These are phyloP conservation scores for Nyctibius grandis DNA, from an alignment of 2,797 vertebrate genomes.

Conservation along the genomic window DNA sequence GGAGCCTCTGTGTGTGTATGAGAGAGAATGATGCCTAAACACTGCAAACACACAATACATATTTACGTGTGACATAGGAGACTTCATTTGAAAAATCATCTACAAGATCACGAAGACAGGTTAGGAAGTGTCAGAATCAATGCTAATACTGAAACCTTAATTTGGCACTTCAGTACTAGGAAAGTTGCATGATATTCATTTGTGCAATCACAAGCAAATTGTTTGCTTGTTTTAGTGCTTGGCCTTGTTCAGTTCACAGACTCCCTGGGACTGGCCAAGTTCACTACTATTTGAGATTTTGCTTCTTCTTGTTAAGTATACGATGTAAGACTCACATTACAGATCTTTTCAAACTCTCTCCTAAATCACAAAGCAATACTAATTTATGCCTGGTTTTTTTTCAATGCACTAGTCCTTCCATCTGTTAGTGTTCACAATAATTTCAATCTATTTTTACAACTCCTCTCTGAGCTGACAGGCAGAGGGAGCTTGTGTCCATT, in stretches of 20 bases:
- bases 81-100: background rate
- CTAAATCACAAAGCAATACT: background rate
- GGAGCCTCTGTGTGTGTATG: background rate
- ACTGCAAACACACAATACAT: accelerated
- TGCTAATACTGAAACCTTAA: background rate
- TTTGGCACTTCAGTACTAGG: background rate
- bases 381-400: background rate
- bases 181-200: background rate
- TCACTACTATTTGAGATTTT: background rate
- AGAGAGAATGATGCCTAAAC: background rate
- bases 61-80: background rate
- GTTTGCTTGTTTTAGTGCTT: background rate
- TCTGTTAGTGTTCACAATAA: background rate
- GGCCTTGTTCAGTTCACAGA: background rate
- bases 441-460: background rate
- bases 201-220: background rate
- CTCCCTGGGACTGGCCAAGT: background rate
- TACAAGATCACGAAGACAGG: background rate
- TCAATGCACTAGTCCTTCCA: background rate
- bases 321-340: background rate
- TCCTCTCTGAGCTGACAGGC: background rate
- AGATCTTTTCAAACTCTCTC: background rate
- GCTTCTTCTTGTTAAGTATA: background rate
- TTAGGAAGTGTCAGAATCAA: background rate
- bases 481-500: background rate